Base-by-base conservation (phyloP, 2,888 invertebrate species). In the Meghimatium bilineatum region DNA sequence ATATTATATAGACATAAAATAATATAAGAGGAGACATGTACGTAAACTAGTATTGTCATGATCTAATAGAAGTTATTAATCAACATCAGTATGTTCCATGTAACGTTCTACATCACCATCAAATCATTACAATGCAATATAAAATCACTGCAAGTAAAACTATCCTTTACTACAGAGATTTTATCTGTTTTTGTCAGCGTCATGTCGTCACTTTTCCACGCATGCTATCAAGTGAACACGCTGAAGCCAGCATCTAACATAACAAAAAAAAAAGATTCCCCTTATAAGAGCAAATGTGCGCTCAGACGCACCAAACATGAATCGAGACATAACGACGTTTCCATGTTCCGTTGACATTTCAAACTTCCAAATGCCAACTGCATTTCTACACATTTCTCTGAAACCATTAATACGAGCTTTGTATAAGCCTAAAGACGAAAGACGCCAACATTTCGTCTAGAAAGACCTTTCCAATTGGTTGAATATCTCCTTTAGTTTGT, bases 341-440 rank as follows among this genome's bases (percentile, higher is more conserved):
- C 38, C n/a, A n/a, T 72, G 26, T 44, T 72, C n/a, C n/a, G n/a
- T 12, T 71, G 72, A 49, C 72, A 72, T 72, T 72, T 44, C n/a
- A 49, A 29, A 72, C 72, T 29, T 44, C 44, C n/a, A 72, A 44
- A 72, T 44, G 72, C 72, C 38, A 72, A n/a, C 14, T 49, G 72
- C 72, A 38, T 72, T 29, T 72, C 34, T 49, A n/a, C 29, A n/a
- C 44, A n/a, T 12, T 12, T 72, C n/a, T 12, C 10, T n/a, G 38
- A 8, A 72, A 26, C 72, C 72, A 72, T 72, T 72, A 72, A 72
- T 49, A 44, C 72, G 10, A 12, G 72, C 38, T 72, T 72, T 72
- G 12, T 26, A 44, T 49, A 72, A 72, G 72, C 72, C 72, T 38
- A n/a, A 14, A 72, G 72, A 66, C 66, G 66, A 32, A 29, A 66